Conservation (phyloP, 2,888 invertebrate species). For the Thymelicus sylvestris region DNA sequence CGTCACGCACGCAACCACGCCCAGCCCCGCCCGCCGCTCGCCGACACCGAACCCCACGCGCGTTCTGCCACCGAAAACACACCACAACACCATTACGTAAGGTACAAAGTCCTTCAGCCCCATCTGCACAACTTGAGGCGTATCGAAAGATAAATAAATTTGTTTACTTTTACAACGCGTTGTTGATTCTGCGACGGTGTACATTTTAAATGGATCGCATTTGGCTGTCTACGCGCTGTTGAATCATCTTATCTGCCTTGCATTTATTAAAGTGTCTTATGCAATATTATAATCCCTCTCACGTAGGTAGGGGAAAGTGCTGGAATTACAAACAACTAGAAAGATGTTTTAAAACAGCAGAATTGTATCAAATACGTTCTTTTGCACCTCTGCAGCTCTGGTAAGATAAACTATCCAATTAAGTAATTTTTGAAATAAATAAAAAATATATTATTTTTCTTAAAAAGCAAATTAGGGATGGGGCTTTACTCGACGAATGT, state of each 20-base stretch:
- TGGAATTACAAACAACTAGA: too few relatives aligned
- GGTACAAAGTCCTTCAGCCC: neutral
- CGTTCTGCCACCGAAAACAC: constrained; percentile 32
- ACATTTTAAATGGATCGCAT: constrained; percentile 17
- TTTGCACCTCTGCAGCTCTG: too few relatives aligned
- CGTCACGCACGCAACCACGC: constrained; percentile 66
- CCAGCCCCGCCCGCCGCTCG: constrained; percentile 69
- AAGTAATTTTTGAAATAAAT: too few relatives aligned
- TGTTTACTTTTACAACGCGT: constrained; percentile 34
- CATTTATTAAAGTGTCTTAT: neutral
- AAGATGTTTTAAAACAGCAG: too few relatives aligned
- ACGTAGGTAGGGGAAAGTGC: too few relatives aligned
- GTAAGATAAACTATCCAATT: too few relatives aligned
- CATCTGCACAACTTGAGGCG: constrained; percentile 21
- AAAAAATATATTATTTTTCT: too few relatives aligned
- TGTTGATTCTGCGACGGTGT: constrained; percentile 21
- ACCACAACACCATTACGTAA: constrained; percentile 3
- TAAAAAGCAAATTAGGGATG: too few relatives aligned
- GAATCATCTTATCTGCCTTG: neutral
- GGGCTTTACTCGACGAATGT: too few relatives aligned
- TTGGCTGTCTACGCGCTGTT: constrained; percentile 6
- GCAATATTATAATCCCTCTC: too few relatives aligned
- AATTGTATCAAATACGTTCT: too few relatives aligned
- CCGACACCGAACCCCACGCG: constrained; percentile 47
- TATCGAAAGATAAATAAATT: constrained; percentile 36